Base-by-base conservation (phyloP, 2,888 invertebrate species). In the Dendrolimus pini region DNA sequence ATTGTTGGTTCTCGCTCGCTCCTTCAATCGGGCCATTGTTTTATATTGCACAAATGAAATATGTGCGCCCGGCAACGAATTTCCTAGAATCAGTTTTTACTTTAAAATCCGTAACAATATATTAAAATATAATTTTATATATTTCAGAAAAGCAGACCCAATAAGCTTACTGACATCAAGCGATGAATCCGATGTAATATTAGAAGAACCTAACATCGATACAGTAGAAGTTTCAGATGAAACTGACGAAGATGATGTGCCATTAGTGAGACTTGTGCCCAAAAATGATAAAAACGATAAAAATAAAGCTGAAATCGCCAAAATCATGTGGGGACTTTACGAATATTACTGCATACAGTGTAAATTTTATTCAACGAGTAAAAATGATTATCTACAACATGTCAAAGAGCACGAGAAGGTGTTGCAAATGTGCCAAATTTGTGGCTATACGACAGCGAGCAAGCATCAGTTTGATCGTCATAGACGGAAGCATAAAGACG, bases 171-270 rank as follows among this genome's bases (percentile, higher is more conserved):
- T 89, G 1, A 89, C 89, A 0, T 89, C 89, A 0, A 84, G 84
- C 62, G 89, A 90, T 55, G 89, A 89, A 2, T 85, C 85, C 42
- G 89, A 89, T 57, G 89, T 89, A 0, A 87, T 90, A 0, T 59
- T 89, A 0, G 69, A 89, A 10, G 89, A 89, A 1, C 89, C 89
- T 0, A 69, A 85, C 57, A 84, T 89, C 2, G 89, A 89, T 65
- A 81, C 80, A 0, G 82, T 89, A 0, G 86, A 83, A 7, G 85
- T 89, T 0, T 82, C 63, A 2, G 72, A 88, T 0, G 88, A 80
- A 2, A 84, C 85, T 0, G 86, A 87, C 65, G 89, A 89, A 3
- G 89, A 89, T 58, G 87, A 89, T 67, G 56, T 77, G 41, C 89
- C 89, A 0, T 61, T 89, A 0, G 76, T 77, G 0, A 72, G 71